phyloP scores from a whole-genome alignment of 2,113 vertebrate genomes.

The Procavia capensis region DNA sequence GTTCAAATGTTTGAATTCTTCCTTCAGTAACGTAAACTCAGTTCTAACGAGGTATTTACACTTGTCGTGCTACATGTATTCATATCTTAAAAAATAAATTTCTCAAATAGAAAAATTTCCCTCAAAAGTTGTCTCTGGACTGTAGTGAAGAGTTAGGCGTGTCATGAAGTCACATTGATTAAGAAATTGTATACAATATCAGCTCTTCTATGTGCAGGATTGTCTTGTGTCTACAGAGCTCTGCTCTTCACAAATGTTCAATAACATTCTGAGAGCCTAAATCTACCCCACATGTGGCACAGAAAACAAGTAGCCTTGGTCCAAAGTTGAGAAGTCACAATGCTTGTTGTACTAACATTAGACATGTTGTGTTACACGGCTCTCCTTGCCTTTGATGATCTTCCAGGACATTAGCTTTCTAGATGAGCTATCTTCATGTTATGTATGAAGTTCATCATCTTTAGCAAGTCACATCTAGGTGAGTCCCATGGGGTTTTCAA shows the following conservation, averaged over 20 bases:
- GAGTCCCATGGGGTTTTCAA: not conserved
- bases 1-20: not conserved
- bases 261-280: not conserved
- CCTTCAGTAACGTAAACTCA: not conserved
- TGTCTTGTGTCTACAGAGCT: not conserved
- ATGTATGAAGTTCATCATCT: not conserved
- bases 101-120: not conserved
- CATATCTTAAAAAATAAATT: not conserved
- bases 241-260: not conserved
- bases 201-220: not conserved
- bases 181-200: not conserved
- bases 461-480: not conserved
- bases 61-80: not conserved
- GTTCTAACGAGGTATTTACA: not conserved
- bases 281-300: not conserved
- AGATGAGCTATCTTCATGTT: not conserved
- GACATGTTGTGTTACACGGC: not conserved
- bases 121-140: not conserved
- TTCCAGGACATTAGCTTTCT: not conserved
- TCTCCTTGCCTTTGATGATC: not conserved
- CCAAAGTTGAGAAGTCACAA: not conserved
- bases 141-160: not conserved
- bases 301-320: not conserved
- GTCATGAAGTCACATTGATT: not conserved
- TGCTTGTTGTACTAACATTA: not conserved